These are phyloP conservation scores for Axea sp. DNA, from an alignment of 2,888 invertebrate species.

Conservation along the genomic window DNA sequence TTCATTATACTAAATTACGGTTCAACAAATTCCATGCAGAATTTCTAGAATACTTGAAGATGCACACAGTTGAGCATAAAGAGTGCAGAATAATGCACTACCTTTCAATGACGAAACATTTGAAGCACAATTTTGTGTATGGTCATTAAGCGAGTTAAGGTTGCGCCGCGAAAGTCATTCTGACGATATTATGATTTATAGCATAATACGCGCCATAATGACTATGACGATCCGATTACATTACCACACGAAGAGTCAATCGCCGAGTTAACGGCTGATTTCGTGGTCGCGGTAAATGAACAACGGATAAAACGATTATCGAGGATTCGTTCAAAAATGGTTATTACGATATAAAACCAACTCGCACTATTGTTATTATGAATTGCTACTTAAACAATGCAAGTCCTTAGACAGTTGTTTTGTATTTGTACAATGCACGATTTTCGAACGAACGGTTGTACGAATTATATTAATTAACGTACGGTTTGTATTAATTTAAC, in stretches of 20 bases:
- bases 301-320: too few species aligned
- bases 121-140: slow-evolving; percentile 33
- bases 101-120: slow-evolving; percentile 48
- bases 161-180: slow-evolving; percentile 56
- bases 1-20: slow-evolving; percentile 16
- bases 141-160: slow-evolving; percentile 59
- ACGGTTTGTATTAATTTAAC: too few species aligned
- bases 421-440: too few species aligned
- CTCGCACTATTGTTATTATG: too few species aligned
- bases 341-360: too few species aligned
- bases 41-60: slow-evolving; percentile 35
- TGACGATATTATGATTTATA: slow-evolving; percentile 62
- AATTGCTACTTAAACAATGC: too few species aligned
- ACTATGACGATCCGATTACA: slow-evolving; percentile 53
- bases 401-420: too few species aligned
- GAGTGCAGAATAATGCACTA: slow-evolving; percentile 19
- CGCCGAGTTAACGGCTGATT: slow-evolving; percentile 32
- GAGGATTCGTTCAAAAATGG: too few species aligned
- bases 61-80: slow-evolving; percentile 7
- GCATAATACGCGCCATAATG: slow-evolving; percentile 46
- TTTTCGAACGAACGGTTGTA: too few species aligned
- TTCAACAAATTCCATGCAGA: slow-evolving; percentile 35
- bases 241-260: slow-evolving; percentile 51
- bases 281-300: too few species aligned
- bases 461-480: too few species aligned